phyloP scores from a whole-genome alignment of 2,888 invertebrate species.

The Chrysina gloriosa region DNA sequence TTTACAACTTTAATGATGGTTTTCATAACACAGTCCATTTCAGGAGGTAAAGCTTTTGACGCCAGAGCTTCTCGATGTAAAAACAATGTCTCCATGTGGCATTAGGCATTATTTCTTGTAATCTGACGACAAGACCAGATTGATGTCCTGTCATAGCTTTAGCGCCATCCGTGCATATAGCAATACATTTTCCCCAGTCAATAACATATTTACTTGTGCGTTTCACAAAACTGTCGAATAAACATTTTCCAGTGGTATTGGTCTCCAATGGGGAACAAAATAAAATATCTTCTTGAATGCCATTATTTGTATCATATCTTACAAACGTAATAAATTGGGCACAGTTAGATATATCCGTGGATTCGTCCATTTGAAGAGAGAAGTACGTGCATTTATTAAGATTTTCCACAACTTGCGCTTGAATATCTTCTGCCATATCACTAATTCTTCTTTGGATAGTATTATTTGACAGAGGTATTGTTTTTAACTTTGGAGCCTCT shows the following conservation, averaged over 20 bases:
- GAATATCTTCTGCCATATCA: slow-evolving; percentile 19
- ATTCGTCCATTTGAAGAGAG: too few species aligned
- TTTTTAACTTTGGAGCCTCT: slow-evolving; percentile 9
- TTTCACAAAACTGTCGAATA: background rate
- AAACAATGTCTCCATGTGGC: background rate
- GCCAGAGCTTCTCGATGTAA: background rate
- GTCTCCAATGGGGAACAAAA: too few species aligned
- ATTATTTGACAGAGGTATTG: slow-evolving; percentile 5
- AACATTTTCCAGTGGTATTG: background rate
- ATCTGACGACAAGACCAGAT: background rate
- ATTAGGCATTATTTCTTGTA: background rate
- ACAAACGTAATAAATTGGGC: slow-evolving; percentile 5
- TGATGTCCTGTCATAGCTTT: background rate
- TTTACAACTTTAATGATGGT: background rate
- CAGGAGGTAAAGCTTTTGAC: background rate
- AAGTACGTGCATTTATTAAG: slow-evolving; percentile 17
- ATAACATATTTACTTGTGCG: slow-evolving; percentile 30
- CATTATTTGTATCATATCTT: background rate
- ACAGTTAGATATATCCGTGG: too few species aligned
- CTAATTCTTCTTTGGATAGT: slow-evolving; percentile 19
- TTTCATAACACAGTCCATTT: background rate
- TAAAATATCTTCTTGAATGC: too few species aligned
- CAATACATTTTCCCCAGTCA: slow-evolving; percentile 33
- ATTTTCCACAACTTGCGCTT: slow-evolving; percentile 22
- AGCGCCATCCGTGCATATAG: background rate